Conservation (phyloP, 2,797 vertebrate species). For the Lates japonicus region DNA sequence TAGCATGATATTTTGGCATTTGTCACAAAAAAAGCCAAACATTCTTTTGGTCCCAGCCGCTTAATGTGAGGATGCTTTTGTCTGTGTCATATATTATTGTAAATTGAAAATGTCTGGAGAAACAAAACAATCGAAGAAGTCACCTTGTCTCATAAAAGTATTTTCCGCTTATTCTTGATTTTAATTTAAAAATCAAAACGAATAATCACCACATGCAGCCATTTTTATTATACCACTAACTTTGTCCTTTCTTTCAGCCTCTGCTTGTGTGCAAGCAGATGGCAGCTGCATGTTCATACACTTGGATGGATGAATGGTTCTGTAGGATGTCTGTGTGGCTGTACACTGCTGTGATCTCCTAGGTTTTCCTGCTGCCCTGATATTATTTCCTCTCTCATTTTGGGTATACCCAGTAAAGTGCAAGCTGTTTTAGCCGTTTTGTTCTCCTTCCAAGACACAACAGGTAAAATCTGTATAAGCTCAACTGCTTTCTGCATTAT, state of each 20-base stretch:
- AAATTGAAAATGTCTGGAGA: not conserved
- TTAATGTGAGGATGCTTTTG: not conserved
- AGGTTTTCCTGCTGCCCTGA: not conserved
- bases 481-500: constrained; percentile 47
- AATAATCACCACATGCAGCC: not conserved
- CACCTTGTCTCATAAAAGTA: not conserved
- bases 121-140: not conserved
- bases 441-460: constrained; percentile 48
- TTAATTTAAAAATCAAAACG: not conserved
- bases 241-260: not conserved
- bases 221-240: not conserved
- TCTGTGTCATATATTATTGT: not conserved
- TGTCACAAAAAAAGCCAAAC: no score
- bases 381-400: not conserved
- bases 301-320: not conserved
- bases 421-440: constrained; percentile 20
- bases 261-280: constrained; percentile 1
- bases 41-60: not conserved
- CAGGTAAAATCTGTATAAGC: constrained; percentile 66
- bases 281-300: not conserved
- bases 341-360: not conserved
- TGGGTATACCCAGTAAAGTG: not conserved
- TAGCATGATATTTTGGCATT: not conserved
- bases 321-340: constrained; percentile 10
- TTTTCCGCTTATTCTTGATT: not conserved